Evolutionary conservation across 2,797 vertebrate genomes (phyloP).

Genomic region (Harpagifer antarcticus): DNA sequence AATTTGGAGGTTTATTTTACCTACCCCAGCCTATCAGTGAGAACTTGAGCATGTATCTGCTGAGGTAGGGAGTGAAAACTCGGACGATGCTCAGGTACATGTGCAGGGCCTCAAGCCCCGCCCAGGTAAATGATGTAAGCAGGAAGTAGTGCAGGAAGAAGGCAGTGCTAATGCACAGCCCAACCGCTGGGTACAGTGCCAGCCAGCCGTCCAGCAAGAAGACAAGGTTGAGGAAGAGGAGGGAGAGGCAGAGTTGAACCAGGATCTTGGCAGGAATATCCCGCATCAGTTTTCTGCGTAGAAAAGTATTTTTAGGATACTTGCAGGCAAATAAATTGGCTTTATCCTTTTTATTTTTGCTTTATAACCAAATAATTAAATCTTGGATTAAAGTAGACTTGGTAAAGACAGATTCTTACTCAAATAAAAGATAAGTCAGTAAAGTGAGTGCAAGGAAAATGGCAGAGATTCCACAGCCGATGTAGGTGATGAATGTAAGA

Average conservation of each 20-base stretch:
- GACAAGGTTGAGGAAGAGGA: constrained; percentile 91
- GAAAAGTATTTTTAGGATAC: constrained; percentile 21
- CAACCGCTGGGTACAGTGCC: constrained; percentile 79
- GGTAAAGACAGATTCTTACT: constrained; percentile 54
- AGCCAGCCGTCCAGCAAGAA: constrained; percentile 95
- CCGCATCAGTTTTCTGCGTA: constrained; percentile 91
- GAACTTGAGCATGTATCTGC: constrained; percentile 96
- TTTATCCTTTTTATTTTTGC: neutral
- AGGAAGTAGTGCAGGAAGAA: constrained; percentile 97
- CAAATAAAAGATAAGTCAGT: constrained; percentile 71
- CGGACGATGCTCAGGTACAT: constrained; percentile 96
- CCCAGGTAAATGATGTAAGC: constrained; percentile 96
- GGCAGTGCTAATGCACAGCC: constrained; percentile 91
- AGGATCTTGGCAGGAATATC: constrained; percentile 98
- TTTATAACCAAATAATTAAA: neutral
- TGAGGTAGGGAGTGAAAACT: constrained; percentile 95
- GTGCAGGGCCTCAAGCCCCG: constrained; percentile 96
- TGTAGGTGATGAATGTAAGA: constrained; percentile 93
- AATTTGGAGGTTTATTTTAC: constrained; percentile 49
- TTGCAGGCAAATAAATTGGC: too few species aligned
- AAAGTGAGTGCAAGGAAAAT: constrained; percentile 93
- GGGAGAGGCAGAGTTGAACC: constrained; percentile 91
- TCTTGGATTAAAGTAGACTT: neutral
- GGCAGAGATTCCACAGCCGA: constrained; percentile 94
- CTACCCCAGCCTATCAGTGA: constrained; percentile 95